Conservation (phyloP, 1,140 invertebrate species). For the Vanessa atalanta region DNA sequence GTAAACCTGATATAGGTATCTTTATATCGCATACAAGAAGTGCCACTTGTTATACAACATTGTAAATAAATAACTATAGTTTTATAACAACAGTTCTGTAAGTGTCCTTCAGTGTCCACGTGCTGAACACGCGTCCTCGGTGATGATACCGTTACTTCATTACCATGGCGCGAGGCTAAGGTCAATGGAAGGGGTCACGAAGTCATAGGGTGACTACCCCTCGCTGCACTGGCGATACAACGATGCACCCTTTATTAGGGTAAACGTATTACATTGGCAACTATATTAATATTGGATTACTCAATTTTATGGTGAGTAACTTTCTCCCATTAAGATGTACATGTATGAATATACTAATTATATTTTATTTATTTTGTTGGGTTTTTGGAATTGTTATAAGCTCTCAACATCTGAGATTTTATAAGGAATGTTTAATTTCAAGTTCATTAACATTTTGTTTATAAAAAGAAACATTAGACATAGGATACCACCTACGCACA, state of each 20-base stretch:
- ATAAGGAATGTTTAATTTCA: constrained; percentile 31
- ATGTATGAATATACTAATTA: neutral
- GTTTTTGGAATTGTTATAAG: constrained; percentile 3
- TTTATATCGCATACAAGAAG: neutral
- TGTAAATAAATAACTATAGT: neutral
- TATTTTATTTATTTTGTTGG: neutral
- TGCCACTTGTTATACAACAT: neutral
- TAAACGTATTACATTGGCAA: neutral
- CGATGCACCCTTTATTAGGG: constrained; percentile 36
- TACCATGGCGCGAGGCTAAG: constrained; percentile 51
- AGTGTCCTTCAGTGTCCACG: constrained; percentile 38
- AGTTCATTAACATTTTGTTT: constrained; percentile 69
- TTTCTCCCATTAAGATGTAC: neutral
- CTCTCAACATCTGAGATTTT: constrained; percentile 19
- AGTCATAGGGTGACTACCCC: constrained; percentile 21
- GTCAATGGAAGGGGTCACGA: constrained; percentile 43
- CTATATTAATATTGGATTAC: constrained; percentile 1
- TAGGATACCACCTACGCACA: constrained; percentile 76
- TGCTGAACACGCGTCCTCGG: constrained; percentile 60
- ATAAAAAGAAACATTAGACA: constrained; percentile 66
- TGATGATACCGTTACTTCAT: constrained; percentile 62
- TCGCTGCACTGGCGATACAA: constrained; percentile 41
- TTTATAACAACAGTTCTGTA: neutral
- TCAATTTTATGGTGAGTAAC: neutral
- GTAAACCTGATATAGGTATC: no score